Percentiles rank a stretch among this genome's conserved stretches.
Evolutionary conservation across 2,888 invertebrate genomes (phyloP).

Genomic region (Scaptomyza flava): DNA sequence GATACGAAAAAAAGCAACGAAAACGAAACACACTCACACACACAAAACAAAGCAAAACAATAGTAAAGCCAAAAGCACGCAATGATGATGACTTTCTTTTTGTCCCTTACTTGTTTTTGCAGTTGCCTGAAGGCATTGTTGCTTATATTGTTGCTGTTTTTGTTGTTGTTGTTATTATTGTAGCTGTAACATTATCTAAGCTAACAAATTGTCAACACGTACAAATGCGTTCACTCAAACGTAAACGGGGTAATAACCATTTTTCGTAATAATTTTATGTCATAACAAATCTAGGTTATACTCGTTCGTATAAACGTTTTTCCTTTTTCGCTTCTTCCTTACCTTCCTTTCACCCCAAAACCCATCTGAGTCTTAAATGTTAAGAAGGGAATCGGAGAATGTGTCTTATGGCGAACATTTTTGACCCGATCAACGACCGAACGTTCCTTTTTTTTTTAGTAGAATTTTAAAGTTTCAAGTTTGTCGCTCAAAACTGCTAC

Average conservation of each 20-base stretch:
- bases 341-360: background rate
- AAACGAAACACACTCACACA: slow-evolving; percentile 15
- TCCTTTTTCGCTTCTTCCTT: background rate
- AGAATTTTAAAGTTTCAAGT: background rate
- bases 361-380: slow-evolving; percentile 5
- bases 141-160: slow-evolving; percentile 15
- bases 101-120: slow-evolving; percentile 20
- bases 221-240: slow-evolving; percentile 83
- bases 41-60: slow-evolving; percentile 17
- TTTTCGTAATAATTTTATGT: slow-evolving; percentile 81
- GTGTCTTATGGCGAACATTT: background rate
- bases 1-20: slow-evolving; percentile 30
- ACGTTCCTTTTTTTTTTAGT: too few relatives aligned
- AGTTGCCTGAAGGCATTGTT: slow-evolving; percentile 38
- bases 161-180: slow-evolving; percentile 34
- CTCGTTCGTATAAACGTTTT: slow-evolving; percentile 23
- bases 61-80: slow-evolving; percentile 48
- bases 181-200: slow-evolving; percentile 74
- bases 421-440: background rate
- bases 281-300: slow-evolving; percentile 82
- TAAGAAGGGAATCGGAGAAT: background rate
- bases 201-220: slow-evolving; percentile 83
- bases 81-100: slow-evolving; percentile 60
- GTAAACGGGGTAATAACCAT: slow-evolving; percentile 83
- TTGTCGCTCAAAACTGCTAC: background rate